Percentiles rank a stretch among this genome's conserved stretches.
Conservation (phyloP, 2,888 invertebrate species). For the Nebria brevicollis region DNA sequence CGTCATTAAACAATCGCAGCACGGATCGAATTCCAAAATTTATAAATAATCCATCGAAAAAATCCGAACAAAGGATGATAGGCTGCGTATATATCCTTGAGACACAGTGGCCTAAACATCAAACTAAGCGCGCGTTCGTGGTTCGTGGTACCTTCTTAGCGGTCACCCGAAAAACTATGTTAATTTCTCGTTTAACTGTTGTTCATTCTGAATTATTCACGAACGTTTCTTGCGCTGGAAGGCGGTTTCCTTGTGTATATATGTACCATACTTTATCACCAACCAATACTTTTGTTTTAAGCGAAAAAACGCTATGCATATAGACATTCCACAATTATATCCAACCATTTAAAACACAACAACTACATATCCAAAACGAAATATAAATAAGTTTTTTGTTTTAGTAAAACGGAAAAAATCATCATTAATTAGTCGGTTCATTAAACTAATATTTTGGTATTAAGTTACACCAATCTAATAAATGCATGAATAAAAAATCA, state of each 20-base stretch:
- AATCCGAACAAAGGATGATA: constrained; percentile 31
- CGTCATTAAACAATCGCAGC: constrained; percentile 53
- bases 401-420: no score
- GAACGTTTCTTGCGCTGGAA: constrained; percentile 44
- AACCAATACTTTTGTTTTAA: not conserved
- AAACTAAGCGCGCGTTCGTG: not conserved
- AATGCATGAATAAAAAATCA: no score
- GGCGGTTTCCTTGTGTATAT: constrained; percentile 47
- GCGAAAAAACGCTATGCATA: not conserved
- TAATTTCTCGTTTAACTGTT: constrained; percentile 53
- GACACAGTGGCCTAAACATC: not conserved
- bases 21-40: constrained; percentile 53
- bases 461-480: no score
- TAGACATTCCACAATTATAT: not conserved
- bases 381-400: no score
- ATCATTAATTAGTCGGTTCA: no score
- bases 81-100: constrained; percentile 29
- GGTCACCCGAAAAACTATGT: constrained; percentile 54
- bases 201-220: constrained; percentile 53
- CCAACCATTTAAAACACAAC: not conserved
- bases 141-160: not conserved
- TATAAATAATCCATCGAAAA: constrained; percentile 54
- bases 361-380: no score
- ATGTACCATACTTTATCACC: not conserved
- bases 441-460: no score